phyloP scores from a whole-genome alignment of 2,113 vertebrate genomes.

The Manacus vitellinus region DNA sequence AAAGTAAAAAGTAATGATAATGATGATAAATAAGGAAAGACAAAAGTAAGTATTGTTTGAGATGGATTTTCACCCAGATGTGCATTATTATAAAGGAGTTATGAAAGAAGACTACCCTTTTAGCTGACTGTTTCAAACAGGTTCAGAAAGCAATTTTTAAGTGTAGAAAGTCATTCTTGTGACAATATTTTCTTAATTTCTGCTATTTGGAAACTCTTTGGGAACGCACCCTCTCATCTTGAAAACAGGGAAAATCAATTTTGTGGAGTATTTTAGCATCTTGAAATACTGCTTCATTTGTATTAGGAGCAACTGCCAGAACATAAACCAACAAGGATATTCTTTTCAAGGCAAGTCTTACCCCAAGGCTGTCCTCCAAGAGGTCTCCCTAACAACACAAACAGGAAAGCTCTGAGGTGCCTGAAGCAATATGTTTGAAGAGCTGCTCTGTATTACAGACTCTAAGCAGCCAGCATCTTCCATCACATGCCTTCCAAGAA shows the following conservation, averaged over 20 bases:
- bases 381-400: not conserved
- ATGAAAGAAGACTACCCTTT: slow-evolving; percentile 2
- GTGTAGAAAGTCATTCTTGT: not conserved
- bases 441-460: not conserved
- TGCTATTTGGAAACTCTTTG: not conserved
- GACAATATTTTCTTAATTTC: not conserved
- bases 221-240: not conserved
- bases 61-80: slow-evolving; percentile 66
- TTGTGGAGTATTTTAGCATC: not conserved
- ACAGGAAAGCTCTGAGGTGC: not conserved
- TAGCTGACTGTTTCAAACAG: not conserved
- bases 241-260: not conserved
- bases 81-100: not conserved
- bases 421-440: not conserved
- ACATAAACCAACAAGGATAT: not conserved
- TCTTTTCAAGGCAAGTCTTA: not conserved
- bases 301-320: not conserved
- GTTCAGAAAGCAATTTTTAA: slow-evolving; percentile 23
- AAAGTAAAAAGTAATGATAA: slow-evolving; percentile 72
- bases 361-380: not conserved
- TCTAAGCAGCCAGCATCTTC: not conserved
- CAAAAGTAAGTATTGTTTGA: slow-evolving; percentile 67
- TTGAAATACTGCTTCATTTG: not conserved
- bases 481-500: not conserved
- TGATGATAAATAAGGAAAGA: slow-evolving; percentile 70